These are phyloP conservation scores for Aphodius sticticus DNA, from an alignment of 2,888 invertebrate genomes.

Conservation along the genomic window DNA sequence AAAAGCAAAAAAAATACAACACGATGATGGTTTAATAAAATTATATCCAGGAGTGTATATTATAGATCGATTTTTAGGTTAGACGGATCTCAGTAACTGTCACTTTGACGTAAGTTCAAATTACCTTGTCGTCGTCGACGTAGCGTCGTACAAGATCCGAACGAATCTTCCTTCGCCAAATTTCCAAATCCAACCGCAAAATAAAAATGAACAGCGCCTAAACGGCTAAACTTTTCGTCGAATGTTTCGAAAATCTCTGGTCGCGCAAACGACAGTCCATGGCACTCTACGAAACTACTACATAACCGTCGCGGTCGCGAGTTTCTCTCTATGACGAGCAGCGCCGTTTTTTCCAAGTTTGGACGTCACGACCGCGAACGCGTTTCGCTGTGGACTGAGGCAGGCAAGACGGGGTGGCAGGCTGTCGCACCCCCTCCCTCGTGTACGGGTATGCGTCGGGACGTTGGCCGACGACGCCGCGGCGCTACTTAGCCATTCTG, in stretches of 20 bases:
- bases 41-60: no score
- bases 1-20: no score
- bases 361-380: constrained; percentile 4
- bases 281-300: neutral
- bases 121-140: neutral
- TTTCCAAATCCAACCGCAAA: neutral
- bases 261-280: neutral
- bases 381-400: neutral
- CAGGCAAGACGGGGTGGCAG: neutral
- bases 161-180: neutral
- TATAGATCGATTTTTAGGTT: no score
- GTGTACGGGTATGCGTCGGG: neutral
- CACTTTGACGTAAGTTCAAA: neutral
- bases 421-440: neutral
- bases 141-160: neutral
- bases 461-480: neutral
- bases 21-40: no score
- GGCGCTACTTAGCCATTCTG: neutral
- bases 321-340: neutral
- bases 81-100: neutral
- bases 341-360: neutral
- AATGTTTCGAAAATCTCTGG: neutral
- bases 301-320: neutral
- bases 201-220: neutral
- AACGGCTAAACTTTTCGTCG: neutral